Evolutionary conservation across 2,888 invertebrate genomes (phyloP), one percentile per base, ranked within the genome.

Genomic region (Chaetogeoica ovagalla): DNA sequence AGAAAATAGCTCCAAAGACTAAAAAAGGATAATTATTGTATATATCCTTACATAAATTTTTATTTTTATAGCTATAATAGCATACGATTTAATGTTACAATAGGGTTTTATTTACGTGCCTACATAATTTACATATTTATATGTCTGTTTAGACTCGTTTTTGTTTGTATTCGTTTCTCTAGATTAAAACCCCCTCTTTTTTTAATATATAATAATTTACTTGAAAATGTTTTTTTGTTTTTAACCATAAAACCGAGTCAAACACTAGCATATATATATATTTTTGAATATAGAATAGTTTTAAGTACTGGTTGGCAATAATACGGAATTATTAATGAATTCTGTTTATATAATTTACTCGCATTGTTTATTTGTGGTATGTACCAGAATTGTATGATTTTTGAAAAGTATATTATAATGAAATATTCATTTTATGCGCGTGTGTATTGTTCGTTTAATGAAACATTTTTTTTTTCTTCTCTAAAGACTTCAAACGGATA

Each of bases 1-100:
- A 81, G 63, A 81, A 81, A 81, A 81, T 81, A 75, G 52, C 75
- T 68, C 74, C 43, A 55, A 81, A 81, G 69, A 81, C 69, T 75
- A 81, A 74, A 68, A 66, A 30, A 30, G 30, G 30, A 30, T 30
- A n/a, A 70, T 77, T 60, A 73, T 73, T n/a, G n/a, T 11, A 7
- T 43, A 11, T 43, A 43, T 7, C 6, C 43, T 9, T 48, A 19
- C 73, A 57, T 68, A 60, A 21, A 60, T 66, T 57, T 69, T 63
- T 57, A 60, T 59, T 55, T 69, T 55, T 57, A 8, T 66, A 62
- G 43, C 21, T 69, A 63, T 30, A 68, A 66, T 66, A 37, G 55
- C 23, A 43, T 60, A 23, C 39, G 39, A 39, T 37, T 48, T 48
- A 48, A 48, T 62, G 23, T 62, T 70, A 55, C 65, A 57, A 71